These are phyloP conservation scores for Morpho helenor DNA, from an alignment of 2,888 invertebrate species.

Conservation along the genomic window DNA sequence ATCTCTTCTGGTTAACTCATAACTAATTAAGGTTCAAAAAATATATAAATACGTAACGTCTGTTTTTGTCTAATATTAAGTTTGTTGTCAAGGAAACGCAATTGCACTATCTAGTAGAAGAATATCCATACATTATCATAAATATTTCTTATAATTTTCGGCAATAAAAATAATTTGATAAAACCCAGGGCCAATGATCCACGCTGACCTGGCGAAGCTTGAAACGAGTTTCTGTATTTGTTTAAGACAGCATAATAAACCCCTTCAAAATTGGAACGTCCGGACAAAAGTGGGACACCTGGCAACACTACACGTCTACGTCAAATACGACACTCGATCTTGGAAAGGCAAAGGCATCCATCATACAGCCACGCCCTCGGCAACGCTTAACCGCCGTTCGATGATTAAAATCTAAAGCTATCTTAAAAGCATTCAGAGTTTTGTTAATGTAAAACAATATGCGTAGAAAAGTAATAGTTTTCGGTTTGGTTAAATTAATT, in stretches of 20 bases:
- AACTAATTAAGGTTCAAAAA: too few relatives aligned
- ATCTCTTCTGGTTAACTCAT: too few relatives aligned
- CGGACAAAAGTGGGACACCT: conserved; percentile 6
- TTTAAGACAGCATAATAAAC: neutral
- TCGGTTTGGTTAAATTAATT: conserved; percentile 31
- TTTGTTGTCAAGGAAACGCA: too few relatives aligned
- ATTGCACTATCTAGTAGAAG: too few relatives aligned
- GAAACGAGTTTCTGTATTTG: too few relatives aligned
- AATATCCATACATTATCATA: too few relatives aligned
- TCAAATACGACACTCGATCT: conserved; percentile 47
- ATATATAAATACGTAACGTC: too few relatives aligned
- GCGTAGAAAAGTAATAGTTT: conserved; percentile 8
- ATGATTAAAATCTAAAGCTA: conserved; percentile 53
- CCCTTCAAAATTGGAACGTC: conserved; percentile 3
- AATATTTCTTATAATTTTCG: too few relatives aligned
- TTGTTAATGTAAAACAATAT: conserved; percentile 10
- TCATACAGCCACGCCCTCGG: conserved; percentile 62
- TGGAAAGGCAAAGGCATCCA: conserved; percentile 55
- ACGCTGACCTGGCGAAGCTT: too few relatives aligned
- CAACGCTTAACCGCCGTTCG: conserved; percentile 36
- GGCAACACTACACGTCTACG: conserved; percentile 19
- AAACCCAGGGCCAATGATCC: too few relatives aligned
- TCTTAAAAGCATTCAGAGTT: conserved; percentile 32
- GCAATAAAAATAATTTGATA: neutral
- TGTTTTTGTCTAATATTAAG: too few relatives aligned